phyloP scores from a whole-genome alignment of 2,888 invertebrate genomes.

The Amphimallon solstitiale region DNA sequence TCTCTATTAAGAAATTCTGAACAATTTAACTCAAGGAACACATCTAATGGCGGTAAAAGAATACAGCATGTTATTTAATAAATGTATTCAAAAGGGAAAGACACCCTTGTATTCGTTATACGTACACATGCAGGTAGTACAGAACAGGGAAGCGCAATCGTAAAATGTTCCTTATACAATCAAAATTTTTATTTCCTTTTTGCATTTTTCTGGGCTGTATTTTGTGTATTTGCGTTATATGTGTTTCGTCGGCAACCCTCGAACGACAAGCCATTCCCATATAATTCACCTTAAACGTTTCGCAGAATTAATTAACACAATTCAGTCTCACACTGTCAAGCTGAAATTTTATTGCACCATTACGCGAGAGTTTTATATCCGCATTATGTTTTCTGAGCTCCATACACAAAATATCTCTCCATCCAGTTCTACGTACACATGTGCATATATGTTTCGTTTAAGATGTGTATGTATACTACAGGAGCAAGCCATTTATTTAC shows the following conservation, averaged over 20 bases:
- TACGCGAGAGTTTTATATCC: constrained; percentile 26
- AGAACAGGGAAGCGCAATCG: constrained; percentile 4
- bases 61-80: too few species aligned
- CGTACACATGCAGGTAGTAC: constrained; percentile 5
- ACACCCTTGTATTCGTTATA: background rate
- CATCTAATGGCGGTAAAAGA: too few species aligned
- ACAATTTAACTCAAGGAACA: too few species aligned
- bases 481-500: too few species aligned
- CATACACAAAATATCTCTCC: constrained; percentile 17
- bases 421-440: too few species aligned
- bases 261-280: constrained; percentile 26
- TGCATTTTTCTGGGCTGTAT: background rate
- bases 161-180: constrained; percentile 28
- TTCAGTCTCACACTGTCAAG: constrained; percentile 28
- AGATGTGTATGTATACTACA: too few species aligned
- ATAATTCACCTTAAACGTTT: constrained; percentile 34
- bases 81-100: too few species aligned
- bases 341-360: constrained; percentile 14
- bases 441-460: too few species aligned
- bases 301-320: constrained; percentile 31
- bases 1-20: too few species aligned
- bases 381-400: constrained; percentile 20
- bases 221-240: constrained; percentile 7
- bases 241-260: constrained; percentile 11
- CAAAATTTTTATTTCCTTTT: constrained; percentile 29